Evolutionary conservation across 1,140 invertebrate species (phyloP).

Genomic region (Plectus sambesii): DNA sequence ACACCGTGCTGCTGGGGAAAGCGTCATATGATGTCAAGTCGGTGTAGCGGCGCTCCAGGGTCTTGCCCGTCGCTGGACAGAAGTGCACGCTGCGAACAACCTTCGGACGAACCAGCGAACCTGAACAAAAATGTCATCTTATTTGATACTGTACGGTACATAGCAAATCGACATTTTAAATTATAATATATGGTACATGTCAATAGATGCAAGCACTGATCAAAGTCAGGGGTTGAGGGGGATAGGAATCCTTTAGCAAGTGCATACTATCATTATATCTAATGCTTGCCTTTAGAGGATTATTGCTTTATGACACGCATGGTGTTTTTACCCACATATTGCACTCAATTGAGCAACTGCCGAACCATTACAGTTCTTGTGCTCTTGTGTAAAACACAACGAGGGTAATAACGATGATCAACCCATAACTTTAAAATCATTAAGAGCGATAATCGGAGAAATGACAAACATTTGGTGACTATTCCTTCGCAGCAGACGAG

Average conservation of each 20-base stretch:
- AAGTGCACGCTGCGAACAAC: constrained; percentile 92
- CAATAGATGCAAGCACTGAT: constrained; percentile 7
- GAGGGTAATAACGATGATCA: too few relatives aligned
- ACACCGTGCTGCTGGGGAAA: constrained; percentile 69
- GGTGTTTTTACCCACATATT: too few relatives aligned
- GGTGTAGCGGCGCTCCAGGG: constrained; percentile 79
- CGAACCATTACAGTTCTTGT: too few relatives aligned
- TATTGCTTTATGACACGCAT: too few relatives aligned
- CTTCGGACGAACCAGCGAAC: constrained; percentile 84
- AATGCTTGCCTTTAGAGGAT: too few relatives aligned
- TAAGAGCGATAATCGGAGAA: background rate
- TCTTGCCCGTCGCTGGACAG: constrained; percentile 81
- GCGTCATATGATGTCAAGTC: constrained; percentile 93
- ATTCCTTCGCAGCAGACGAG: constrained; percentile 96
- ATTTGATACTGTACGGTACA: constrained; percentile 14
- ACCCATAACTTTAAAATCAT: too few relatives aligned
- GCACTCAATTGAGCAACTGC: too few relatives aligned
- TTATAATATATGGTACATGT: constrained; percentile 19
- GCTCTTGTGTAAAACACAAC: constrained; percentile 18
- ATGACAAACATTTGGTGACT: constrained; percentile 73
- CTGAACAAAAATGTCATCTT: constrained; percentile 37
- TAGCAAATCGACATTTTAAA: constrained; percentile 50
- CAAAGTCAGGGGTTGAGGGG: too few relatives aligned
- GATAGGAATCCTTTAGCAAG: too few relatives aligned
- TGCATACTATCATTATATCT: too few relatives aligned